A percentile compares a stretch with the other conserved stretches of the same genome.
These are phyloP conservation scores for Macrocentrus cingulum DNA, from an alignment of 1,140 invertebrate species.

Conservation along the genomic window DNA sequence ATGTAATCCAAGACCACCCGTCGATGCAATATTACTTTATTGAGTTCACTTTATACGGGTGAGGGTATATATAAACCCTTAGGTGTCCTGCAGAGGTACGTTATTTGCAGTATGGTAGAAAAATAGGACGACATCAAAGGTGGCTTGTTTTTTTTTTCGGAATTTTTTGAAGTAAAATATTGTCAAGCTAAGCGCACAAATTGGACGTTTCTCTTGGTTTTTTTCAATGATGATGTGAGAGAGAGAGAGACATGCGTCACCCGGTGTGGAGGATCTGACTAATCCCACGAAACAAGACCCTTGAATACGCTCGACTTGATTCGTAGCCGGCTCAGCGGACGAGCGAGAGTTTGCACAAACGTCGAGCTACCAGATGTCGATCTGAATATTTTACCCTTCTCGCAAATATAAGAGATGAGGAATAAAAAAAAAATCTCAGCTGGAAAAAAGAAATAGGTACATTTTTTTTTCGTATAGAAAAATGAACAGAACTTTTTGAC, in stretches of 20 bases:
- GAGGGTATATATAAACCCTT: neutral
- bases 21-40: conserved; percentile 34
- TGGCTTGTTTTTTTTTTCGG: too few relatives aligned
- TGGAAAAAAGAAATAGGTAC: too few relatives aligned
- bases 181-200: conserved; percentile 14
- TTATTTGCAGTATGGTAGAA: too few relatives aligned
- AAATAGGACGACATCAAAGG: too few relatives aligned
- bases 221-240: neutral
- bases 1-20: conserved; percentile 25
- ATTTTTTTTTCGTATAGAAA: too few relatives aligned
- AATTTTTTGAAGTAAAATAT: conserved; percentile 13
- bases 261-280: conserved; percentile 41
- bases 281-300: conserved; percentile 56
- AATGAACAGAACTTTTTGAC: too few relatives aligned
- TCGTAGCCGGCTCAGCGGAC: conserved; percentile 55
- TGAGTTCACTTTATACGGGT: conserved; percentile 29
- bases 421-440: conserved; percentile 45
- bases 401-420: conserved; percentile 37
- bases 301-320: conserved; percentile 57
- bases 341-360: conserved; percentile 48
- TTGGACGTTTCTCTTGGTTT: conserved; percentile 14
- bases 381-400: conserved; percentile 51
- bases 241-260: too few relatives aligned
- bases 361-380: conserved; percentile 55
- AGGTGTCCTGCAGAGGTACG: neutral